phyloP scores from a whole-genome alignment of 2,113 vertebrate genomes.

The Catharus bicknelli region DNA sequence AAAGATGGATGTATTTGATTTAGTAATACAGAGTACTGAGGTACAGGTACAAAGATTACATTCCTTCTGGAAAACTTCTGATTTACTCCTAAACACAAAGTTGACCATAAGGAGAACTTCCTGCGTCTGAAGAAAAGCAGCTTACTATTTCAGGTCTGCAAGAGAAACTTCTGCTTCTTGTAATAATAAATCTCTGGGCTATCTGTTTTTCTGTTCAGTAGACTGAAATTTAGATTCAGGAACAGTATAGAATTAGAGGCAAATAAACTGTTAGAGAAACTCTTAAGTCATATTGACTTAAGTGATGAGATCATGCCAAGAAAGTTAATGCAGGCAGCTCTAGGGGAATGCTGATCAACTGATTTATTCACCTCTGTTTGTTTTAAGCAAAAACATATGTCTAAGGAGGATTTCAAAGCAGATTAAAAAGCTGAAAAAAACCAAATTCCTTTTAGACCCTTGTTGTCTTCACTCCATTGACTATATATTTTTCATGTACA shows the following conservation, averaged over 20 bases:
- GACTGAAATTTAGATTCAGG: conserved; percentile 60
- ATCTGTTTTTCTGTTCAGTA: conserved; percentile 38
- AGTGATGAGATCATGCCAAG: conserved; percentile 72
- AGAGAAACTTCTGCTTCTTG: conserved; percentile 23
- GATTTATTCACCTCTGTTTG: conserved; percentile 70
- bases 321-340: conserved; percentile 69
- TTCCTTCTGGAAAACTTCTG: conserved; percentile 35
- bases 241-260: conserved; percentile 61
- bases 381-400: conserved; percentile 74
- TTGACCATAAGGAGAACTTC: neutral
- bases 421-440: neutral
- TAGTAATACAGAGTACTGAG: neutral
- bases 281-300: conserved; percentile 74
- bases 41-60: neutral
- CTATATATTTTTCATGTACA: neutral
- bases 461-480: neutral
- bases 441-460: neutral
- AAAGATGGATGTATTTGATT: neutral
- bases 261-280: conserved; percentile 74
- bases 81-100: neutral
- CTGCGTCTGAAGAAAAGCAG: neutral
- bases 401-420: conserved; percentile 48
- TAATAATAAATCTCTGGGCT: conserved; percentile 13
- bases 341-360: conserved; percentile 31
- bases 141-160: neutral